Evolutionary conservation across 2,888 invertebrate species (phyloP).

Genomic region (Cyrtodaria siliqua): DNA sequence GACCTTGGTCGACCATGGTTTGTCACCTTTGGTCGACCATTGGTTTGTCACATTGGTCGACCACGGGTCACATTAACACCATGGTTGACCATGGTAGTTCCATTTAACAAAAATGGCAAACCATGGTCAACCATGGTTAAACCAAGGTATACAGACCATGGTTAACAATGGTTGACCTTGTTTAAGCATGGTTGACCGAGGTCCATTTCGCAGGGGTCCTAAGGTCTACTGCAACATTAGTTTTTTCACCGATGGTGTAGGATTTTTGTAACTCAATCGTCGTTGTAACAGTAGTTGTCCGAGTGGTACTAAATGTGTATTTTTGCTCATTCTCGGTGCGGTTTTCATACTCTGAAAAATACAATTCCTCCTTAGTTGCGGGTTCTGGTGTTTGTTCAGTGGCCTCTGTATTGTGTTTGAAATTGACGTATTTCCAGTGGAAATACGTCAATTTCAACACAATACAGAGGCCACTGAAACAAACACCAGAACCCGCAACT

Average conservation of each 20-base stretch:
- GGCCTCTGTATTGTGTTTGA: slow-evolving; percentile 62
- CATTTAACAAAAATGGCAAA: no score
- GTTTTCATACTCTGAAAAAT: slow-evolving; percentile 58
- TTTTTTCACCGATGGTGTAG: slow-evolving; percentile 57
- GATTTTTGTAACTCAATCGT: slow-evolving; percentile 62
- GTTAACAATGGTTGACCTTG: no score
- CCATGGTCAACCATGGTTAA: no score
- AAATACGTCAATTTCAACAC: slow-evolving; percentile 57
- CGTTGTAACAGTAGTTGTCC: slow-evolving; percentile 52
- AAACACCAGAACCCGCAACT: slow-evolving; percentile 12
- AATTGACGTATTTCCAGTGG: slow-evolving; percentile 65
- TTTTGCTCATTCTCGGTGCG: slow-evolving; percentile 37
- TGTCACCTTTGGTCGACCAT: no score
- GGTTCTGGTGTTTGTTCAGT: no score
- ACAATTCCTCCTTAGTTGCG: slow-evolving; percentile 27
- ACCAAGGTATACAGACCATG: no score
- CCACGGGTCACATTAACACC: no score
- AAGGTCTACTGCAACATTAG: slow-evolving; percentile 60
- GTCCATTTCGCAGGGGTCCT: no score
- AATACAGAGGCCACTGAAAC: slow-evolving; percentile 31
- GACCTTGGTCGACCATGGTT: no score
- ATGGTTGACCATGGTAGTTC: no score
- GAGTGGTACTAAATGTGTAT: slow-evolving; percentile 55
- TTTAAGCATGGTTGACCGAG: no score
- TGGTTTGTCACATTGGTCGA: no score